Evolutionary conservation across 2,797 vertebrate species (phyloP).

Genomic region (Triplophysa bombifrons): DNA sequence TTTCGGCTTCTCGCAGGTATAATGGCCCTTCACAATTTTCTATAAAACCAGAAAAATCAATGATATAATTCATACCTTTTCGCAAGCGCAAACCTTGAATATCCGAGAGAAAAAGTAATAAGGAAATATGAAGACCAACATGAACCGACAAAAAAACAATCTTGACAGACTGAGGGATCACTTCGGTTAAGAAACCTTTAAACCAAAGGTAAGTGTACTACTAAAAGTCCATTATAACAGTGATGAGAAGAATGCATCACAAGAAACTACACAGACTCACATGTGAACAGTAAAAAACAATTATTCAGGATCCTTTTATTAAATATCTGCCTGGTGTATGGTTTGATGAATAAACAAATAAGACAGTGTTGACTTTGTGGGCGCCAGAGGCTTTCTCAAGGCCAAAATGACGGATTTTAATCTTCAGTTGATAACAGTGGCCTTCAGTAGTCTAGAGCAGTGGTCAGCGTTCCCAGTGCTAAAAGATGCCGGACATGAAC

Average conservation of each 20-base stretch:
- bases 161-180: no score
- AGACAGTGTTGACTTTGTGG: background rate
- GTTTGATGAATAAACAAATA: background rate
- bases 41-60: background rate
- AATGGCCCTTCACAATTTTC: background rate
- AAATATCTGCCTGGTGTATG: background rate
- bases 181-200: background rate
- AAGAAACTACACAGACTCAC: background rate
- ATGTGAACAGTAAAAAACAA: no score
- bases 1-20: background rate
- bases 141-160: no score
- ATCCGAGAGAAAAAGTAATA: slow-evolving; percentile 17
- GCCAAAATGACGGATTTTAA: background rate
- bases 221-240: background rate
- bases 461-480: no score
- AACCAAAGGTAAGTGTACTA: background rate
- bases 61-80: background rate
- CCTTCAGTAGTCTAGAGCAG: background rate
- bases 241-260: background rate
- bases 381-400: slow-evolving; percentile 2
- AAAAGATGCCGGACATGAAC: no score
- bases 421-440: slow-evolving; percentile 26
- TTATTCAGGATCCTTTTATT: background rate
- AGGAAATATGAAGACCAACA: no score
- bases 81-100: background rate